Percentiles rank a stretch among this genome's conserved stretches.
Conservation (phyloP, 2,113 vertebrate genomes). For the Nothocercus julius region DNA sequence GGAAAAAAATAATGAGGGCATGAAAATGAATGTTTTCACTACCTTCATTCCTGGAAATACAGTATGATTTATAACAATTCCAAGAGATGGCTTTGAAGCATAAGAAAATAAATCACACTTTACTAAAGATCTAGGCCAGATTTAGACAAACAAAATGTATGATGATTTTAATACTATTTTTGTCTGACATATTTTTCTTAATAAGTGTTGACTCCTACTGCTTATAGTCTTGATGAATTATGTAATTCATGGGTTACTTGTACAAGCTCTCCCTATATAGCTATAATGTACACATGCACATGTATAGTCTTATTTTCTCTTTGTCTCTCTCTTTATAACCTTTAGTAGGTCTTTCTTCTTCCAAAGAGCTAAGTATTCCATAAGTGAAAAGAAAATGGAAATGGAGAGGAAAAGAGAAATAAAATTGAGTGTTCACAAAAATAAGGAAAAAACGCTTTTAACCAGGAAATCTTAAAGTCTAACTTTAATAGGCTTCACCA, state of each 20-base stretch:
- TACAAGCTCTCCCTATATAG: fast-evolving
- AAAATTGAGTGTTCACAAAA: background rate
- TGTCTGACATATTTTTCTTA: background rate
- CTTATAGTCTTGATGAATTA: background rate
- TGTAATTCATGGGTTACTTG: background rate
- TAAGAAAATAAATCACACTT: background rate
- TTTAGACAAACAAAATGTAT: background rate
- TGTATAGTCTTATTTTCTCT: background rate
- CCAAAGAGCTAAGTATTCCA: conserved; percentile 12
- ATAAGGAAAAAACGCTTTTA: conserved; percentile 1
- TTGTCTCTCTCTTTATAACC: background rate
- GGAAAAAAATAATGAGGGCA: background rate
- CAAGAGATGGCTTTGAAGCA: background rate
- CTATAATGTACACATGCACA: background rate
- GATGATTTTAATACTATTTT: background rate
- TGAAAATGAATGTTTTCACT: background rate
- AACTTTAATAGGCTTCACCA: conserved; percentile 15
- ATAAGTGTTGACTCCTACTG: background rate
- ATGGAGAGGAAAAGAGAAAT: background rate
- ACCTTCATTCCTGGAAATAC: background rate
- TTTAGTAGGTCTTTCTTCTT: background rate
- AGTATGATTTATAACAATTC: background rate
- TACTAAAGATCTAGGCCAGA: background rate
- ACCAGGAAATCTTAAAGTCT: background rate
- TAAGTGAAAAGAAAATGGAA: conserved; percentile 32